Percentiles rank a stretch among this genome's conserved stretches.
Conservation (phyloP, 2,797 vertebrate genomes). For the Streptopelia turtur region DNA sequence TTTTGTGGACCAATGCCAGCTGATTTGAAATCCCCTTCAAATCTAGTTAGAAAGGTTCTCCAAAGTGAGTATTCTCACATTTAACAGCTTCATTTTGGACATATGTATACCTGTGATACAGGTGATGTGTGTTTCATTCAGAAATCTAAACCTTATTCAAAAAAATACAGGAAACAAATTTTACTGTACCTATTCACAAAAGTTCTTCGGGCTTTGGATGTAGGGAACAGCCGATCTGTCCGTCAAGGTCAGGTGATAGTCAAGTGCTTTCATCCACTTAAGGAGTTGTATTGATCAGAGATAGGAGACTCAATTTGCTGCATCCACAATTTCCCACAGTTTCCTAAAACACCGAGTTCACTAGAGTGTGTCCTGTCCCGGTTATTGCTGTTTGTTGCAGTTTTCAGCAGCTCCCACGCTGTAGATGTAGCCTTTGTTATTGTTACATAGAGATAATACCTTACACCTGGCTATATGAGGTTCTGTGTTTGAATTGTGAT, state of each 20-base stretch:
- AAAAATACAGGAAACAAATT: neutral
- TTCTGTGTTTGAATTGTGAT: neutral
- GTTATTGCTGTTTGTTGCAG: neutral
- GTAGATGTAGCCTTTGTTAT: neutral
- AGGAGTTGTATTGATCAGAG: neutral
- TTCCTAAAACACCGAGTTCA: neutral
- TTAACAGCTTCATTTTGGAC: neutral
- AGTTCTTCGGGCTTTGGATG: neutral
- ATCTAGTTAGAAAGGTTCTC: neutral
- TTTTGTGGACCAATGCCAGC: neutral
- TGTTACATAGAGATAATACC: neutral
- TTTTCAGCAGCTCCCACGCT: rapidly evolving
- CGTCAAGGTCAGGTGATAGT: neutral
- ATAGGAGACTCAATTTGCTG: neutral
- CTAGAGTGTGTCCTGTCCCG: neutral
- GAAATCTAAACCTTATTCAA: neutral
- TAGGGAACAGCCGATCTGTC: neutral
- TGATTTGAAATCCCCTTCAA: neutral
- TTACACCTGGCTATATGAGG: neutral
- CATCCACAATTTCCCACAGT: neutral
- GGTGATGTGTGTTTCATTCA: neutral
- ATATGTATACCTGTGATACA: neutral
- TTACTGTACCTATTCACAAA: neutral
- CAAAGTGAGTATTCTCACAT: neutral
- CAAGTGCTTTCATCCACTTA: neutral